phyloP scores from a whole-genome alignment of 2,113 vertebrate genomes.

The cattle (Bos taurus) region DNA sequence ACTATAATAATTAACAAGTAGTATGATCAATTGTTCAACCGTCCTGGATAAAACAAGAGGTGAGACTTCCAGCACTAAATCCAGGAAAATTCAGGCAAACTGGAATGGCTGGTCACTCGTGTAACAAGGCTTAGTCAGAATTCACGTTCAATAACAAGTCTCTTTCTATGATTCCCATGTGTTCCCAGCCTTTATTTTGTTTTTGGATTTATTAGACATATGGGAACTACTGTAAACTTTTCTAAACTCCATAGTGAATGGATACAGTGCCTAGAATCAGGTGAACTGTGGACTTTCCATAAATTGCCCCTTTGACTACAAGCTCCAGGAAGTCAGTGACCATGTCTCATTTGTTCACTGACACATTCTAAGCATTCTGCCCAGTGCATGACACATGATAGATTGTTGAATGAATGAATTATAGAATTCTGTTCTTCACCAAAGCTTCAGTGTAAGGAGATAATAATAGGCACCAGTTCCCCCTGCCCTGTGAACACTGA shows the following conservation, averaged over 20 bases:
- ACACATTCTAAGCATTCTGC: background rate
- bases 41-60: fast-evolving
- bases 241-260: background rate
- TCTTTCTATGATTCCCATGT: background rate
- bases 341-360: background rate
- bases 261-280: background rate
- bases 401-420: background rate
- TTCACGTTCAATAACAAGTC: background rate
- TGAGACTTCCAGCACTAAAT: background rate
- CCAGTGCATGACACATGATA: background rate
- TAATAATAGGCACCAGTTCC: background rate
- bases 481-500: background rate
- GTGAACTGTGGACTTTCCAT: background rate
- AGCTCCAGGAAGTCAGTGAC: background rate
- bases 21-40: background rate
- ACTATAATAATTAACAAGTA: background rate
- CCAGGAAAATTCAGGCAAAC: background rate
- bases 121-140: background rate
- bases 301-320: background rate
- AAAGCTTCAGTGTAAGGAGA: background rate
- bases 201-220: background rate
- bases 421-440: background rate
- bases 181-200: background rate
- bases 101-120: background rate
- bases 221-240: background rate